A percentile compares a stretch with the other conserved stretches of the same genome.
Evolutionary conservation across 2,113 vertebrate species (phyloP).

Genomic region (Calyptomena viridis): DNA sequence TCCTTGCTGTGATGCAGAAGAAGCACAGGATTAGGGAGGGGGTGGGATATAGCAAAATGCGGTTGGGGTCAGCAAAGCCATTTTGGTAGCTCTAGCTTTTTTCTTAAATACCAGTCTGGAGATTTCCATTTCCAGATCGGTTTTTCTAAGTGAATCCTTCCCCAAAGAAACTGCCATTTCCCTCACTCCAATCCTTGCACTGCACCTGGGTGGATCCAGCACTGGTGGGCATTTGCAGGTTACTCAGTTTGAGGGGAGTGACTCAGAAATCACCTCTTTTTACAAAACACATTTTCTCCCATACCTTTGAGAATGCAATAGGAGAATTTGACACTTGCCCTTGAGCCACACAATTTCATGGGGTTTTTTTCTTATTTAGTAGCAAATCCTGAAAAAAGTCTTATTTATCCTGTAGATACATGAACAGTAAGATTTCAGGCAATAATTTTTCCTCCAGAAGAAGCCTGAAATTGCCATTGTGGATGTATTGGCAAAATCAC

Average conservation of each 20-base stretch:
- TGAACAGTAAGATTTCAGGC: not conserved
- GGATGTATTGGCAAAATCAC: not conserved
- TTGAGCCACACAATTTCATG: not conserved
- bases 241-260: not conserved
- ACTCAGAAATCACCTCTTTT: not conserved
- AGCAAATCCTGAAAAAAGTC: not conserved
- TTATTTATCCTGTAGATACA: not conserved
- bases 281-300: not conserved
- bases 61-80: accelerated
- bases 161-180: not conserved
- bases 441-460: not conserved
- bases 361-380: not conserved
- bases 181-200: not conserved
- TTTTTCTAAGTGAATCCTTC: not conserved
- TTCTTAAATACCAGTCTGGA: not conserved
- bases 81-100: not conserved
- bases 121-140: not conserved
- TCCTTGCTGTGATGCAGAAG: not conserved
- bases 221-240: not conserved
- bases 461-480: not conserved
- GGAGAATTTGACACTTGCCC: not conserved
- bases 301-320: not conserved
- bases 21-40: not conserved
- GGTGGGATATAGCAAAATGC: not conserved
- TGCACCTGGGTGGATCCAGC: not conserved